Base-by-base conservation (phyloP, 35 echinoderm and acorn worm genomes). In the Apostichopus japonicus region DNA sequence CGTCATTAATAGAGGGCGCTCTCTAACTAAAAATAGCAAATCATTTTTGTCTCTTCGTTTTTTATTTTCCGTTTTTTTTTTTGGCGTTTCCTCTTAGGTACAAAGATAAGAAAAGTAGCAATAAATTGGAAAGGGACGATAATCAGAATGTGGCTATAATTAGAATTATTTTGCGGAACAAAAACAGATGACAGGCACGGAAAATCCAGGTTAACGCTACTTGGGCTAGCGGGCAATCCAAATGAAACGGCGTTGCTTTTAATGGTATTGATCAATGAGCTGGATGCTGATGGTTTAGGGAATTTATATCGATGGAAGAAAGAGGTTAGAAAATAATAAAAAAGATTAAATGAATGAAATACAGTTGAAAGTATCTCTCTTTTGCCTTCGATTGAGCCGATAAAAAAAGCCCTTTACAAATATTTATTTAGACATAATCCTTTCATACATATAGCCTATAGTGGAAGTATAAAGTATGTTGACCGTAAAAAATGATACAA, bases 101-200 rank as follows among this genome's bases (percentile, higher is more conserved):
- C 33, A 44, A 44, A 80, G 78, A 80, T 13, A 44, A 44, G 13
- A 80, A 22, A 80, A 44, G 8, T 15, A 13, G 19, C 15, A 80
- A 51, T 15, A 44, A 33, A 80, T 25, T 53, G 24, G 11, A 80
- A 80, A 44, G 78, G 9, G 6, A 44, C 14, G 79, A 83, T 16
- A 83, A 83, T 83, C 79, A 83, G 54, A 83, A 54, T 52, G 24
- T 54, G 2, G 79, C 51, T 83, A 83, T 54, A 83, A 33, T 83
- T 83, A 83, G 51, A 83, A 83, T 52, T 54, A 17, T 52, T 83
- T 54, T 54, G 54, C 11, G 54, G 19, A n/a, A 83, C n/a, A 83
- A 83, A 17, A 54, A 83, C 51, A 83, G 6, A 53, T 83, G 51
- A 5, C 54, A 83, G 51, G 79, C 79, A 54, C 9, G 23, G 10